Conservation (phyloP, 2,797 vertebrate species). For the Podarcis lilfordi region DNA sequence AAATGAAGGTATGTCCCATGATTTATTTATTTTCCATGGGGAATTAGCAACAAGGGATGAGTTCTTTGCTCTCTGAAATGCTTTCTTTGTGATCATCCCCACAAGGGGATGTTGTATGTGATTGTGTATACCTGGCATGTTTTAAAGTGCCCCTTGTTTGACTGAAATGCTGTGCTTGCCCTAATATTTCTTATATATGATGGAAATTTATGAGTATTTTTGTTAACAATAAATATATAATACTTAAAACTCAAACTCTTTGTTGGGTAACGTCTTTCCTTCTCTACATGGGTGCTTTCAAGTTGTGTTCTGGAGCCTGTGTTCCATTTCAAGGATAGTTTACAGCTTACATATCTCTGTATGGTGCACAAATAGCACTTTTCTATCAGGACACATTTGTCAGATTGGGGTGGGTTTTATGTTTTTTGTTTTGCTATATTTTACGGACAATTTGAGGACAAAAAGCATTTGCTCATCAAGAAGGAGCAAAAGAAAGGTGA, state of each 20-base stretch:
- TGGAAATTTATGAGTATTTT: constrained; percentile 73
- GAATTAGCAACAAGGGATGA: constrained; percentile 16
- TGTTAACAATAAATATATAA: constrained; percentile 80
- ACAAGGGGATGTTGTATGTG: constrained; percentile 25
- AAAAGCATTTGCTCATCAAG: neutral
- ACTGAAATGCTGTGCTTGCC: constrained; percentile 57
- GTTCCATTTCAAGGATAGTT: neutral
- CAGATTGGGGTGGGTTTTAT: neutral
- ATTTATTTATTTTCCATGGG: constrained; percentile 50
- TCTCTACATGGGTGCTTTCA: neutral
- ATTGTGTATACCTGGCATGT: constrained; percentile 43
- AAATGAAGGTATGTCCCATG: constrained; percentile 18
- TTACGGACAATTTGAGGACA: neutral
- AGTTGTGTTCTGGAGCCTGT: neutral
- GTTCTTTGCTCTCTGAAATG: constrained; percentile 4
- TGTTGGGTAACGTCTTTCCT: constrained; percentile 55
- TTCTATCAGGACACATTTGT: neutral
- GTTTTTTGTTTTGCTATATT: rapidly evolving
- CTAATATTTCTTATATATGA: constrained; percentile 58
- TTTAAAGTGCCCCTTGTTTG: constrained; percentile 52
- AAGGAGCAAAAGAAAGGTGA: neutral
- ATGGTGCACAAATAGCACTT: neutral
- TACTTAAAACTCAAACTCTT: constrained; percentile 65
- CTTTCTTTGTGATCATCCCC: neutral
- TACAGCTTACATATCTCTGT: neutral